phyloP scores from a whole-genome alignment of 2,113 vertebrate species.

The Spheniscus mendiculus region DNA sequence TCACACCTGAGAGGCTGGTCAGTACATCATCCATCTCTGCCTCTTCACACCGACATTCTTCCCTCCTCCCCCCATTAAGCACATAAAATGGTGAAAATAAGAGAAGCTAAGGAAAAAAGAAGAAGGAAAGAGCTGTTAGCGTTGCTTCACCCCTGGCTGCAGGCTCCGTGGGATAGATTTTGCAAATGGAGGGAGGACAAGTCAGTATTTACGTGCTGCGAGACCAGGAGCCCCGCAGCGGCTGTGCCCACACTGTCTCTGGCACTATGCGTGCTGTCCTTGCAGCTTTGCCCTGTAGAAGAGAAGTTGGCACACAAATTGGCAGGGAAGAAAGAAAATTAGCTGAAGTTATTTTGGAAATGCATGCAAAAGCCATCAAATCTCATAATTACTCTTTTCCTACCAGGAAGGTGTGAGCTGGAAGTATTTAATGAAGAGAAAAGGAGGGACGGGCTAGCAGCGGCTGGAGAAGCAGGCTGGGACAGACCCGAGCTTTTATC shows the following conservation, averaged over 20 bases:
- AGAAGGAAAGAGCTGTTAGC: neutral
- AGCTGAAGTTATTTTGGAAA: neutral
- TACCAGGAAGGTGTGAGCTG: neutral
- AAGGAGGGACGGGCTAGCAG: neutral
- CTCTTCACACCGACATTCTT: neutral
- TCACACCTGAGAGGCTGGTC: neutral
- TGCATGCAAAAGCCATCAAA: neutral
- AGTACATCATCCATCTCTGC: neutral
- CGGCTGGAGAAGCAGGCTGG: neutral
- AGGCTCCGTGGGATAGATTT: neutral
- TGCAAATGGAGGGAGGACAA: neutral
- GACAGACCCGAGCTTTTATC: neutral
- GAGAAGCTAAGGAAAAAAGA: neutral
- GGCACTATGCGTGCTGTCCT: accelerated
- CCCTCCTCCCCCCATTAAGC: neutral
- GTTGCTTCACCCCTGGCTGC: accelerated
- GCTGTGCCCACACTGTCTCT: accelerated
- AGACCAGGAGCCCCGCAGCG: accelerated
- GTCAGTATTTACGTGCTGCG: accelerated
- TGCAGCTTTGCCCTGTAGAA: neutral
- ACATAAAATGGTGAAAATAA: neutral
- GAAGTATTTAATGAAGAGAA: neutral
- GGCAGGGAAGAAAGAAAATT: neutral
- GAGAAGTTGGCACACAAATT: neutral
- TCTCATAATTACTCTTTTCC: neutral